phyloP scores from a whole-genome alignment of 2,888 invertebrate species.

The Theodoxus fluviatilis region DNA sequence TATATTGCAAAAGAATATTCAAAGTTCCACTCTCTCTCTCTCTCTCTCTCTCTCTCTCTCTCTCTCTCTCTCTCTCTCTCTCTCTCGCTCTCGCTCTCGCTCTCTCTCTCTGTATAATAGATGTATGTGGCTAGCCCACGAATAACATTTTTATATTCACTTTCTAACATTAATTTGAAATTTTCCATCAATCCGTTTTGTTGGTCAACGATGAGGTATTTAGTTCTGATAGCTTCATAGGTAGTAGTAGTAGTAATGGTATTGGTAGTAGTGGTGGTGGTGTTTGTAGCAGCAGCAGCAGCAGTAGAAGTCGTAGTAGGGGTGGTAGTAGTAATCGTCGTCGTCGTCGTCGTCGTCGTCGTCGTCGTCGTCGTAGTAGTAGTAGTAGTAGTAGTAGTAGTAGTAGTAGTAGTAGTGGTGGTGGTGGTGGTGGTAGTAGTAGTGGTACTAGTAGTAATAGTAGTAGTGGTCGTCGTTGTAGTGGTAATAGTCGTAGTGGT shows the following conservation, averaged over 20 bases:
- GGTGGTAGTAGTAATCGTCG: conserved; percentile 5
- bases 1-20: too few species aligned
- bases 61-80: too few species aligned
- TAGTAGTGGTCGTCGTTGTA: conserved; percentile 29
- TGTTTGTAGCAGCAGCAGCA: not conserved
- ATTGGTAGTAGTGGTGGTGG: conserved; percentile 6
- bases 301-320: not conserved
- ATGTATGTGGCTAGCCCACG: too few species aligned
- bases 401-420: conserved; percentile 7
- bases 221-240: too few species aligned
- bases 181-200: too few species aligned
- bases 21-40: too few species aligned
- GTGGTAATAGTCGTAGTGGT: conserved; percentile 31
- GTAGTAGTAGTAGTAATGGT: conserved; percentile 17
- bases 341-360: not conserved
- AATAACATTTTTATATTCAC: too few species aligned
- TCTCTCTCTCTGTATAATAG: too few species aligned
- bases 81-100: too few species aligned
- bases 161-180: too few species aligned
- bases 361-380: not conserved
- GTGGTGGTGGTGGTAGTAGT: conserved; percentile 7
- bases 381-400: conserved; percentile 19
- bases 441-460: conserved; percentile 25
- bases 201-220: too few species aligned
- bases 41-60: too few species aligned